phyloP scores from a whole-genome alignment of 2,888 invertebrate genomes.

The Stenoptilia bipunctidactyla region DNA sequence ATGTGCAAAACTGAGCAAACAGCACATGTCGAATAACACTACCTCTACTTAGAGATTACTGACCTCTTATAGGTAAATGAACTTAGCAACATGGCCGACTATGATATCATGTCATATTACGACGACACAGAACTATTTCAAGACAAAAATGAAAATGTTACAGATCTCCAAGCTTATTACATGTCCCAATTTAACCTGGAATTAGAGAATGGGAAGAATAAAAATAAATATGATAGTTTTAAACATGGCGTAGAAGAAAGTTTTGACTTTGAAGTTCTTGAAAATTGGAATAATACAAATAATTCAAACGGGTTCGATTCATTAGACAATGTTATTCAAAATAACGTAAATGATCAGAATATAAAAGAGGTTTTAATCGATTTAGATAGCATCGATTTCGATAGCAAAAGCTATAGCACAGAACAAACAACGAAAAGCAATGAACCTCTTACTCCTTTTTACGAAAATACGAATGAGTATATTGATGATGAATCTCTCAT shows the following conservation, averaged over 20 bases:
- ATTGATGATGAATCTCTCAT: slow-evolving; percentile 61
- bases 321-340: slow-evolving; percentile 49
- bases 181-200: slow-evolving; percentile 65
- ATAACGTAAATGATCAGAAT: slow-evolving; percentile 50
- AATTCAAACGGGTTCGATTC: slow-evolving; percentile 40
- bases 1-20: slow-evolving; percentile 46
- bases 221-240: slow-evolving; percentile 39
- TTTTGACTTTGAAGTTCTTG: slow-evolving; percentile 54
- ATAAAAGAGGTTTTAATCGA: slow-evolving; percentile 60
- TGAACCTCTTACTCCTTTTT: slow-evolving; percentile 23
- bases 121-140: slow-evolving; percentile 49
- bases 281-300: slow-evolving; percentile 32
- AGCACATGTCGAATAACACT: slow-evolving; percentile 53
- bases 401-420: slow-evolving; percentile 37
- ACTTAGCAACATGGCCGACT: slow-evolving; percentile 55
- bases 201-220: slow-evolving; percentile 48
- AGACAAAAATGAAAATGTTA: slow-evolving; percentile 43
- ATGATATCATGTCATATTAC: slow-evolving; percentile 50
- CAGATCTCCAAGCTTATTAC: slow-evolving; percentile 61
- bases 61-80: slow-evolving; percentile 34
- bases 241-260: slow-evolving; percentile 54
- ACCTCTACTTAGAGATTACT: slow-evolving; percentile 24
- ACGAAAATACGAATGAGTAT: slow-evolving; percentile 43
- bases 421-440: slow-evolving; percentile 26
- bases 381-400: slow-evolving; percentile 54